Evolutionary conservation across 2,888 invertebrate genomes (phyloP).

Genomic region (Cephus runcator): DNA sequence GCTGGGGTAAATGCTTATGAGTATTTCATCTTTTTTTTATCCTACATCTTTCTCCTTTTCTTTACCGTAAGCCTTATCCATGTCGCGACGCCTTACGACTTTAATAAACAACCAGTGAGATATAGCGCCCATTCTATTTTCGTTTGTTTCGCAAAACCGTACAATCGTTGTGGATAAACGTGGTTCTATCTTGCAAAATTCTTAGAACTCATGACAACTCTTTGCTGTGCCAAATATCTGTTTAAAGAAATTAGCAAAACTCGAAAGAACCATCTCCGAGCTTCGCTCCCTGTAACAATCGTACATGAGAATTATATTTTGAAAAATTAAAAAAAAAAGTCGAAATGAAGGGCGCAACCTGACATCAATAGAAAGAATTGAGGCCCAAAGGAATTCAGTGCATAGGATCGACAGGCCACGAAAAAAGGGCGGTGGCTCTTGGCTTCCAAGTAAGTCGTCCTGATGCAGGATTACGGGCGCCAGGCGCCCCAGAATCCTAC

Average conservation of each 20-base stretch:
- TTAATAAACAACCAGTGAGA: neutral
- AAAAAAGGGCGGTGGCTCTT: neutral
- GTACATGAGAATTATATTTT: neutral
- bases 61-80: neutral
- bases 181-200: neutral
- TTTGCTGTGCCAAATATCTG: neutral
- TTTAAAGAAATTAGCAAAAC: neutral
- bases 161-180: neutral
- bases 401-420: neutral
- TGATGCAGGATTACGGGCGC: neutral
- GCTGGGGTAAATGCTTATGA: neutral
- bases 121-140: slow-evolving; percentile 4
- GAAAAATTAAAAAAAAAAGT: neutral
- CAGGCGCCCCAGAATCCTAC: slow-evolving; percentile 27
- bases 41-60: neutral
- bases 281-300: neutral
- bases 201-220: neutral
- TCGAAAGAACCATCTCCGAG: neutral
- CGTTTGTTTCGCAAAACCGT: neutral
- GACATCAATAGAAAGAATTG: neutral
- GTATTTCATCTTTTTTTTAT: neutral
- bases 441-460: neutral
- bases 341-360: neutral
- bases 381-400: neutral
- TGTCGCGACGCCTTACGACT: neutral